Base-by-base conservation (phyloP, 2,888 invertebrate genomes). In the Odiellus spinosus region DNA sequence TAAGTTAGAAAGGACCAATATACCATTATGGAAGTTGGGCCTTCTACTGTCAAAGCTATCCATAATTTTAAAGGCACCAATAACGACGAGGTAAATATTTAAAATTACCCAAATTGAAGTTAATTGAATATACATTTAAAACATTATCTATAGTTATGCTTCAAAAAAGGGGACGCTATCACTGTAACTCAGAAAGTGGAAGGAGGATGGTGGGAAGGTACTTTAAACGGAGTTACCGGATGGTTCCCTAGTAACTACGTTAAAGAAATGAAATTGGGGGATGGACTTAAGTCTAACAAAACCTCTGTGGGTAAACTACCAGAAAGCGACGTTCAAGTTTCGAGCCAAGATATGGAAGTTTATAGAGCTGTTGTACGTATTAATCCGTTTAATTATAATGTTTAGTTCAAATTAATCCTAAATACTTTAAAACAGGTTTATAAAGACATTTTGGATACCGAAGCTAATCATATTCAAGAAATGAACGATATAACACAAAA, bases 161-260 rank as follows among this genome's bases (percentile, higher is more conserved):
- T 98, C 67, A 81, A 80, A 60, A 95, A 93, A 68, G 90, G 91
- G 45, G 96, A 96, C 68, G 73, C 93, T 56, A 95, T 98, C 58
- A 90, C 90, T 34, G 82, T 98, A 48, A 93, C 95, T 32, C 96
- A 98, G 67, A 78, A 77, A 49, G 82, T 87, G 61, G 93, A 95
- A 61, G 96, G 93, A 46, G 95, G 95, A 39, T 96, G 96, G 96
- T 98, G 96, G 96, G 98, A 98, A 71, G 96, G 96, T 12, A 96
- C 95, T 8, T 71, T 95, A 42, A 78, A 81, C 51, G 91, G 86
- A 58, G 85, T 84, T 64, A 95, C 95, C 53, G 95, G 93, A 60
- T 96, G 95, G 95, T 96, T 96, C 71, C 95, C 95, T 52, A 86
- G 87, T 63, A 95, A 95, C 70, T 95, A 93, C 74, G 90, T 91